Evolutionary conservation across 2,888 invertebrate genomes (phyloP).

Genomic region (Archaeoteleia sp.): DNA sequence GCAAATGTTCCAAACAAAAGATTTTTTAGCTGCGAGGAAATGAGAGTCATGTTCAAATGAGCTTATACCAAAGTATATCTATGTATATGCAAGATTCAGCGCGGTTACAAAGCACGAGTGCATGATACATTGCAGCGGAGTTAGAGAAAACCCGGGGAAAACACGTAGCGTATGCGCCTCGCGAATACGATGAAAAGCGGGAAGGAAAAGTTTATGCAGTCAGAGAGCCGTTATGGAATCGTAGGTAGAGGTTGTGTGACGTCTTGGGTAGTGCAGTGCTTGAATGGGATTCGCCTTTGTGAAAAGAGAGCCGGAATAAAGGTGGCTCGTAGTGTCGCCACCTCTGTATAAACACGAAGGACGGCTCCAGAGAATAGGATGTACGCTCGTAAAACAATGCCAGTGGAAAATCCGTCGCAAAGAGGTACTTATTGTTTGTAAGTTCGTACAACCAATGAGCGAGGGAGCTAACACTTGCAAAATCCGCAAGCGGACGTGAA

Average conservation of each 20-base stretch:
- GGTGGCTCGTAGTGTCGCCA: slow-evolving; percentile 47
- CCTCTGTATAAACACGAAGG: slow-evolving; percentile 51
- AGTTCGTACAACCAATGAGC: slow-evolving; percentile 41
- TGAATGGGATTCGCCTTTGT: slow-evolving; percentile 51
- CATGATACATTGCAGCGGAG: slow-evolving; percentile 48
- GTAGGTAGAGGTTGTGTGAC: slow-evolving; percentile 40
- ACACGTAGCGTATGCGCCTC: slow-evolving; percentile 48
- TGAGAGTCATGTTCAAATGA: slow-evolving; percentile 47
- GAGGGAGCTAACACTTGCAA: slow-evolving; percentile 8
- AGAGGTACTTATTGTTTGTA: slow-evolving; percentile 49
- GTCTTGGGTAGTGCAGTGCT: slow-evolving; percentile 21
- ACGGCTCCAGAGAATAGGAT: slow-evolving; percentile 42
- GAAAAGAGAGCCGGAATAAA: slow-evolving; percentile 47
- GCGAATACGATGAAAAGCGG: slow-evolving; percentile 49
- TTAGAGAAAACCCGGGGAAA: slow-evolving; percentile 48
- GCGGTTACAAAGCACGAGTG: slow-evolving; percentile 41
- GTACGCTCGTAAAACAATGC: slow-evolving; percentile 48
- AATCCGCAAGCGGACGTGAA: slow-evolving; percentile 13
- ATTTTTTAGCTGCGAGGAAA: slow-evolving; percentile 30
- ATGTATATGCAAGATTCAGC: slow-evolving; percentile 26
- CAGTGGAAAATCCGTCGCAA: slow-evolving; percentile 44
- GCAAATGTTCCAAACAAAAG: slow-evolving; percentile 40
- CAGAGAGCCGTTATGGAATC: slow-evolving; percentile 42
- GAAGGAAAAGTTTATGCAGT: slow-evolving; percentile 53
- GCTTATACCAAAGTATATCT: slow-evolving; percentile 35